A percentile compares a stretch with the other conserved stretches of the same genome.
Conservation (phyloP, 2,113 vertebrate genomes). For the Sylvietta virens region DNA sequence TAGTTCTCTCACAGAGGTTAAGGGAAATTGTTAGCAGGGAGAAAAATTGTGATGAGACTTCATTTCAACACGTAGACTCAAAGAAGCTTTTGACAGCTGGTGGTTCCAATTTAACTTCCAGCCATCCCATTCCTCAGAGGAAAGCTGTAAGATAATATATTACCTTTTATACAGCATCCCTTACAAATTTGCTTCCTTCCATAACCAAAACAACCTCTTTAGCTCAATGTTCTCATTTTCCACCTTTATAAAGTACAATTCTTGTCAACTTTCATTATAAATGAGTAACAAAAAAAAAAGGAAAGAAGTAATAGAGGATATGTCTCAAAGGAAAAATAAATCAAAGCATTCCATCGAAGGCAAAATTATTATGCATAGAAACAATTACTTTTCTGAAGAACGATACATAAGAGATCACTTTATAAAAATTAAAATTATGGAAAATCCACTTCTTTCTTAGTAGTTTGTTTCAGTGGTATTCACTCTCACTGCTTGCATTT, state of each 20-base stretch:
- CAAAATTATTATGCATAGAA: neutral
- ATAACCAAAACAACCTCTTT: neutral
- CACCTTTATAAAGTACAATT: neutral
- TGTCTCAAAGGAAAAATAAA: neutral
- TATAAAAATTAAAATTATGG: neutral
- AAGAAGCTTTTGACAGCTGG: neutral
- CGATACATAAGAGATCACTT: neutral
- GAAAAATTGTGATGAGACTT: neutral
- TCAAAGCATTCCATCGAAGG: neutral
- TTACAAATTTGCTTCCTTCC: neutral
- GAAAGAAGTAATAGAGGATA: neutral
- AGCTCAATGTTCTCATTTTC: neutral
- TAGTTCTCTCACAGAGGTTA: neutral
- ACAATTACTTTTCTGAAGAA: neutral
- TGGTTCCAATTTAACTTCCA: neutral
- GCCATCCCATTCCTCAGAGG: neutral
- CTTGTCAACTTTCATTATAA: neutral
- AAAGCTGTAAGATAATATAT: neutral
- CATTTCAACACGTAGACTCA: neutral
- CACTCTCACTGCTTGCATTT: neutral
- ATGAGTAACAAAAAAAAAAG: neutral
- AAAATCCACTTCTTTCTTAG: neutral
- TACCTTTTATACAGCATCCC: neutral
- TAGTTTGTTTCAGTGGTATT: neutral
- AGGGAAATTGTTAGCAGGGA: neutral